Evolutionary conservation across 2,797 vertebrate genomes (phyloP).

Genomic region (Rhynchotus rufescens): DNA sequence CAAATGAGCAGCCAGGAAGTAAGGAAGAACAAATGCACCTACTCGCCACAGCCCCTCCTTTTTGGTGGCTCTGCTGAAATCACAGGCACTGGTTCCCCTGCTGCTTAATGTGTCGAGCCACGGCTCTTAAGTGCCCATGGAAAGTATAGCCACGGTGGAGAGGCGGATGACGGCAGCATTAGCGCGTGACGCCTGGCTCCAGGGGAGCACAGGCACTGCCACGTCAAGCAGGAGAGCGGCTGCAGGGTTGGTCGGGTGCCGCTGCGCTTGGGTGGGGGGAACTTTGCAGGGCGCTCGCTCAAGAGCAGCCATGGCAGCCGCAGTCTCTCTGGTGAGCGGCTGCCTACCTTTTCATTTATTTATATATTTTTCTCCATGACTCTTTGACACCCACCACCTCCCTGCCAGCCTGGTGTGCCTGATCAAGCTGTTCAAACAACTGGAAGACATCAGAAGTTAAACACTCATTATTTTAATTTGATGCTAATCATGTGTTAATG

Average conservation of each 20-base stretch:
- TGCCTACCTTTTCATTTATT: conserved; percentile 33
- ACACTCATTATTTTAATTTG: conserved; percentile 99
- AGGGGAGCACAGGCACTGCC: neutral
- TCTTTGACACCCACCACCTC: conserved; percentile 81
- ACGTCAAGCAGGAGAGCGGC: neutral
- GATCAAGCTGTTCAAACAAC: conserved; percentile 99
- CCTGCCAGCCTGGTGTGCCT: conserved; percentile 87
- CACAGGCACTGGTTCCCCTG: rapidly evolving
- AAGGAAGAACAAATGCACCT: rapidly evolving
- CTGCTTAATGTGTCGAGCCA: neutral
- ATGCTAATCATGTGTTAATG: conserved; percentile 99
- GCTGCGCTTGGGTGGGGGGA: neutral
- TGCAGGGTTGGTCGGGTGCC: neutral
- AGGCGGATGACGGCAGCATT: neutral
- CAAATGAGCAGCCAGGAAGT: rapidly evolving
- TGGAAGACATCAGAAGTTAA: conserved; percentile 99
- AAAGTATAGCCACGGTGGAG: neutral
- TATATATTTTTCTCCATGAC: conserved; percentile 25
- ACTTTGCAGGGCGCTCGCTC: neutral
- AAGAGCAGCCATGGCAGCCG: neutral
- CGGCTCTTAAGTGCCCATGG: neutral
- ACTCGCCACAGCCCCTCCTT: rapidly evolving
- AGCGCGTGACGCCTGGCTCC: neutral
- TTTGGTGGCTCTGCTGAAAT: rapidly evolving
- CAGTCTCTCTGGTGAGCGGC: neutral